Conservation (phyloP, 2,888 invertebrate species). For the Cenopis cana region DNA sequence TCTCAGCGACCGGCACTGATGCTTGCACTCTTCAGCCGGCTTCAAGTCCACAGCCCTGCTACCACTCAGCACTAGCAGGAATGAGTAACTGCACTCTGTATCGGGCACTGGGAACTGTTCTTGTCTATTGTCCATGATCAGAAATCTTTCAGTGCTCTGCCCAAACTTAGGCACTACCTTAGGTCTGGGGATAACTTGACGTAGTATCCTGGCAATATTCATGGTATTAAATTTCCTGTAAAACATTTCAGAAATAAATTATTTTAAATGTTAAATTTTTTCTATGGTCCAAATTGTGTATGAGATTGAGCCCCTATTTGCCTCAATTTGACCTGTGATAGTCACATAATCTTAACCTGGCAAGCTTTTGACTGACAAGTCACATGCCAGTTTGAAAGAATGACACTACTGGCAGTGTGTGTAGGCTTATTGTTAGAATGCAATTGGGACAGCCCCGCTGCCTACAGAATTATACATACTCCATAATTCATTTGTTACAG, state of each 20-base stretch:
- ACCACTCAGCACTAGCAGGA: constrained; percentile 90
- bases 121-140: constrained; percentile 90
- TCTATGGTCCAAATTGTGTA: no score
- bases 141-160: constrained; percentile 91
- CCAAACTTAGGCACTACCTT: constrained; percentile 89
- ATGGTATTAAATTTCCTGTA: constrained; percentile 92
- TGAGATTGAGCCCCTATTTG: no score
- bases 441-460: not conserved
- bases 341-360: no score
- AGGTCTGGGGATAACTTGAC: constrained; percentile 90
- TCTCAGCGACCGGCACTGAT: constrained; percentile 89
- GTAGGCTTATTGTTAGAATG: not conserved
- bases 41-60: constrained; percentile 88
- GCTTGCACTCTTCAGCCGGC: constrained; percentile 91
- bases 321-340: no score
- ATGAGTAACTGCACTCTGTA: constrained; percentile 93
- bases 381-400: not conserved
- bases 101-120: constrained; percentile 89
- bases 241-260: constrained; percentile 41
- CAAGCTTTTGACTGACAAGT: no score
- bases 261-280: no score
- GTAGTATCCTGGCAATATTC: constrained; percentile 88
- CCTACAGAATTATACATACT: not conserved
- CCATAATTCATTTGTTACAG: not conserved
- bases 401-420: no score